Evolutionary conservation across 2,113 vertebrate species (phyloP), one percentile per base, ranked within the genome.

Genomic region (Octodon degus): DNA sequence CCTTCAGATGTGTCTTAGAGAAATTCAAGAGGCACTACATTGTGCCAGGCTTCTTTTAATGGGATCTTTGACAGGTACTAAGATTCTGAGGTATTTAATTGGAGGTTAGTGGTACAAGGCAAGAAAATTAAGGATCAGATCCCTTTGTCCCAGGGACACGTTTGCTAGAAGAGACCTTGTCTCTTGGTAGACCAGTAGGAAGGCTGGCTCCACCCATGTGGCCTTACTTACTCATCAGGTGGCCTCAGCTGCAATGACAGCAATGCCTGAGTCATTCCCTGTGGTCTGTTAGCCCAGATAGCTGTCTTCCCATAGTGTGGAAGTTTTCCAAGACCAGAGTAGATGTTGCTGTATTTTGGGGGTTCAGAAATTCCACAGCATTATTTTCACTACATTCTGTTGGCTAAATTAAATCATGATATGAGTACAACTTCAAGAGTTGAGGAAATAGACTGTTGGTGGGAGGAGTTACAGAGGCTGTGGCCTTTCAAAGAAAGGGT

Each of bases 71-170:
- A 53, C 30, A 0, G 37, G 77, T 95, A 83, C 67, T 94, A 91
- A 89, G 72, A 86, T 60, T 89, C 72, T 86, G 83, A 94, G 63
- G 84, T 63, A 47, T 96, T 96, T 95, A 86, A n/a, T 37, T 80
- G 6, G 53, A 89, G 47, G 17, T 94, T 94, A 94, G 83, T 96
- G 50, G 70, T 60, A 53, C 37, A 87, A 72, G 76, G 63, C 34
- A 80, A 80, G 90, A 90, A 95, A 93, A 63, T 81, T 27, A 87
- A 92, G 62, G 19, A 37, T 34, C 47, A 67, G 24, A 4, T n/a
- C 63, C 37, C 76, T 95, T 82, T 72, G 37, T 67, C 50, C 6
- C 47, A 93, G 90, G 72, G 72, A 91, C 43, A 82, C 25, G 27
- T 94, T 90, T 86, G 84, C 53, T 76, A 62, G 9, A 63, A 37